These are phyloP conservation scores for Agelas oroides DNA, from an alignment of 37 sponge, comb jelly and placozoan species.

Conservation along the genomic window DNA sequence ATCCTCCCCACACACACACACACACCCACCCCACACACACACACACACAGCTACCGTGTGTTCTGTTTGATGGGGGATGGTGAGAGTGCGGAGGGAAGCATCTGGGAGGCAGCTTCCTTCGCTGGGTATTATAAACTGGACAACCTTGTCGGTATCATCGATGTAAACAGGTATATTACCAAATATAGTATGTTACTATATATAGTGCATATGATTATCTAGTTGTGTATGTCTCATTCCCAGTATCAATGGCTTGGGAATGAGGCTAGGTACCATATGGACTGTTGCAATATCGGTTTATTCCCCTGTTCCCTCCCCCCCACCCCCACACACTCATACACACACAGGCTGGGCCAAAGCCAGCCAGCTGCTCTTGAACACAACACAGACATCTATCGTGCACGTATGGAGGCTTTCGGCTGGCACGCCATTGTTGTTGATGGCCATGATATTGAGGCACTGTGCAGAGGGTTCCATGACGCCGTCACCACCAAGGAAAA, in stretches of 20 bases:
- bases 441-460: slow-evolving; percentile 87
- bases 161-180: slow-evolving; percentile 84
- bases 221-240: too few relatives aligned
- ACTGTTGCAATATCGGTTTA: too few relatives aligned
- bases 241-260: too few relatives aligned
- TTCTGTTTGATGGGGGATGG: slow-evolving; percentile 97
- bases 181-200: too few relatives aligned
- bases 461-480: slow-evolving; percentile 73
- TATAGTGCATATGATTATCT: too few relatives aligned
- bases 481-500: slow-evolving; percentile 83
- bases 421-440: slow-evolving; percentile 94
- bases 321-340: too few relatives aligned
- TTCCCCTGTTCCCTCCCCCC: too few relatives aligned
- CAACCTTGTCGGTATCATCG: slow-evolving; percentile 95
- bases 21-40: too few relatives aligned
- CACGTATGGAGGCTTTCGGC: slow-evolving; percentile 89
- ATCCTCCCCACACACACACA: too few relatives aligned
- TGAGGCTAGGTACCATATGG: too few relatives aligned
- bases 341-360: slow-evolving; percentile 74
- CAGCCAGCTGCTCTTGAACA: slow-evolving; percentile 91
- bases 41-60: slow-evolving; percentile 83
- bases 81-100: slow-evolving; percentile 96
- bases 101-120: slow-evolving; percentile 97
- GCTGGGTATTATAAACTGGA: slow-evolving; percentile 96
- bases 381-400: slow-evolving; percentile 82